phyloP scores from a whole-genome alignment of 2,888 invertebrate genomes.

The Portevinia maculata region DNA sequence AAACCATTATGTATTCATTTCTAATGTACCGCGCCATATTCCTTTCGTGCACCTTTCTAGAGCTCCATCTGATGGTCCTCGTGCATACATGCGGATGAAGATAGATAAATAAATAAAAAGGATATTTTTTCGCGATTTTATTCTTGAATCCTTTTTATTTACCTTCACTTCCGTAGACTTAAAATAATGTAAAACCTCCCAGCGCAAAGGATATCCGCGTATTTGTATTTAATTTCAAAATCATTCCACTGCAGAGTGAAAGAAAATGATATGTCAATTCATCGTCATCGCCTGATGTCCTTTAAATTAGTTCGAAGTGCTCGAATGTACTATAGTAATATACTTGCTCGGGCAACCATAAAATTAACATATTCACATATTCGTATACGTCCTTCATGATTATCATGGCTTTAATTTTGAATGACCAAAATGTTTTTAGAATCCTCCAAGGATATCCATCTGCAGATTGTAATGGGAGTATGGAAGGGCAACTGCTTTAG shows the following conservation, averaged over 20 bases:
- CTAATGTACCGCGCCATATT: conserved; percentile 10
- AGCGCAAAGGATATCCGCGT: conserved; percentile 14
- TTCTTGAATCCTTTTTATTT: conserved; percentile 30
- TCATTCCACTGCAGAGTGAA: conserved; percentile 7
- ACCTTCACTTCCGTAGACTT: background rate
- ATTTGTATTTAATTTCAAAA: conserved; percentile 49
- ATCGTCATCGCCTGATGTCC: conserved; percentile 41
- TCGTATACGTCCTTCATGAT: conserved; percentile 61
- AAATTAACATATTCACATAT: conserved; percentile 70
- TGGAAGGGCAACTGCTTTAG: conserved; percentile 21
- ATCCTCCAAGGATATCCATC: conserved; percentile 69
- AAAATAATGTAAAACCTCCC: conserved; percentile 7
- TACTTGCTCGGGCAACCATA: conserved; percentile 67
- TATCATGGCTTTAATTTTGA: conserved; percentile 70
- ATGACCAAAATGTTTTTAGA: conserved; percentile 71
- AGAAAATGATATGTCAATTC: conserved; percentile 28
- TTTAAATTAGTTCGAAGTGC: conserved; percentile 54
- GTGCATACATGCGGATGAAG: background rate
- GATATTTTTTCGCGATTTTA: conserved; percentile 19
- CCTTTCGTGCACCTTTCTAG: background rate
- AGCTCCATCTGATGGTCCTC: background rate
- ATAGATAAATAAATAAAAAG: conserved; percentile 17
- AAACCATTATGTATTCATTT: conserved; percentile 60
- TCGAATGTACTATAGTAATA: conserved; percentile 31
- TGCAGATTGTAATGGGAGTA: conserved; percentile 36